Evolutionary conservation across 2,888 invertebrate species (phyloP).

Genomic region (Hypomecis atomaria): DNA sequence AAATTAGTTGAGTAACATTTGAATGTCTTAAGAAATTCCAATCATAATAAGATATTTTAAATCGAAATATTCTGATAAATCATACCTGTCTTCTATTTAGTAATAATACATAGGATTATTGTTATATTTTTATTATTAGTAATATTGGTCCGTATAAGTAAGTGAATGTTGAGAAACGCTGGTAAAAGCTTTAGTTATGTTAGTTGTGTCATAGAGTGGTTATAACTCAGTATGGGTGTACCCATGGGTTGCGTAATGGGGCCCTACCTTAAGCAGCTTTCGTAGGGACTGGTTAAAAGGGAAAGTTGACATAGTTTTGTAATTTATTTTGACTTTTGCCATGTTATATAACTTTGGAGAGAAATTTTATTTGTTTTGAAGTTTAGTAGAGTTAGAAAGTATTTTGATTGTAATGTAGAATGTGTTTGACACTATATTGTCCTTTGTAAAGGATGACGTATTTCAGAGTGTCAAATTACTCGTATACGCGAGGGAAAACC

Average conservation of each 20-base stretch:
- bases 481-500: conserved; percentile 5
- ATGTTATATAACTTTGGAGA: conserved; percentile 24
- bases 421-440: conserved; percentile 2
- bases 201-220: conserved; percentile 30
- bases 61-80: too few relatives aligned
- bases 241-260: conserved; percentile 26
- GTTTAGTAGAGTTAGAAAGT: background rate
- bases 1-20: background rate
- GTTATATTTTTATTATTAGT: too few relatives aligned
- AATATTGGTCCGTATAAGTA: background rate
- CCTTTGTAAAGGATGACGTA: conserved; percentile 1
- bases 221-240: conserved; percentile 23
- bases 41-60: too few relatives aligned
- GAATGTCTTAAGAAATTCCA: background rate
- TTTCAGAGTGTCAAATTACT: background rate
- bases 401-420: background rate
- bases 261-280: conserved; percentile 32
- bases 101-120: too few relatives aligned
- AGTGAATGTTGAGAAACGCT: conserved; percentile 21
- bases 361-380: conserved; percentile 7
- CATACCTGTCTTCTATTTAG: too few relatives aligned
- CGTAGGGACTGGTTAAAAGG: conserved; percentile 29
- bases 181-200: conserved; percentile 22
- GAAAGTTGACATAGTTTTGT: conserved; percentile 36
- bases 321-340: conserved; percentile 21